These are phyloP conservation scores for Amphipyra tragopoginis DNA, from an alignment of 2,888 invertebrate genomes.

Conservation along the genomic window DNA sequence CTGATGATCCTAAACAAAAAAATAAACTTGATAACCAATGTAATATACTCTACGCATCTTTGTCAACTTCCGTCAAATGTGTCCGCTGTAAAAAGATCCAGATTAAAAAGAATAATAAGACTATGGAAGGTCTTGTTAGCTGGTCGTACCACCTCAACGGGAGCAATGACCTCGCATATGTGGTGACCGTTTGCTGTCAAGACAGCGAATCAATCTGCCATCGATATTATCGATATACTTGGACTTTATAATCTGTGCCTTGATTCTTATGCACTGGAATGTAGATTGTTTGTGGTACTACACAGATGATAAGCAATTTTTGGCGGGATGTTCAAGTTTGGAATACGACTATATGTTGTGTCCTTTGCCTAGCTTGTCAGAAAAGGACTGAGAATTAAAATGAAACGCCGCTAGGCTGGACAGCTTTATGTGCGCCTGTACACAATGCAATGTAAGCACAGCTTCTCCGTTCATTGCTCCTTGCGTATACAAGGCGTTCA, in stretches of 20 bases:
- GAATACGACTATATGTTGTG: neutral
- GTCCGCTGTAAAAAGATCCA: conserved; percentile 11
- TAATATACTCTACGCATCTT: conserved; percentile 34
- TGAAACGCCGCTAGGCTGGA: neutral
- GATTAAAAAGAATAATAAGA: conserved; percentile 8
- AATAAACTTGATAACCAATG: conserved; percentile 19
- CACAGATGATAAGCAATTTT: neutral
- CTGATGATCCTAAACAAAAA: conserved; percentile 24
- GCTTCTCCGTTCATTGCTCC: conserved; percentile 1
- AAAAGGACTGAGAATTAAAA: neutral
- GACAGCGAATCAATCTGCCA: conserved; percentile 60
- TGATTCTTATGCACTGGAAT: conserved; percentile 10
- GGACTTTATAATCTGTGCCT: conserved; percentile 38
- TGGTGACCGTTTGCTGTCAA: conserved; percentile 66
- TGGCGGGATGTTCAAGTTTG: neutral
- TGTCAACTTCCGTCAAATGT: conserved; percentile 59
- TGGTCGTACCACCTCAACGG: conserved; percentile 52
- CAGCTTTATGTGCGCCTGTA: neutral
- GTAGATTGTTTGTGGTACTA: conserved; percentile 22
- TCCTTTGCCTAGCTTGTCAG: neutral
- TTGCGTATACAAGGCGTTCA: neutral
- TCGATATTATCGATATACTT: conserved; percentile 53
- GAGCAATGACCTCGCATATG: conserved; percentile 65
- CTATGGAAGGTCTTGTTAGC: conserved; percentile 36
- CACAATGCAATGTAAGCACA: neutral